Evolutionary conservation across 2,113 vertebrate genomes (phyloP).

Genomic region (Myotis lucifugus): DNA sequence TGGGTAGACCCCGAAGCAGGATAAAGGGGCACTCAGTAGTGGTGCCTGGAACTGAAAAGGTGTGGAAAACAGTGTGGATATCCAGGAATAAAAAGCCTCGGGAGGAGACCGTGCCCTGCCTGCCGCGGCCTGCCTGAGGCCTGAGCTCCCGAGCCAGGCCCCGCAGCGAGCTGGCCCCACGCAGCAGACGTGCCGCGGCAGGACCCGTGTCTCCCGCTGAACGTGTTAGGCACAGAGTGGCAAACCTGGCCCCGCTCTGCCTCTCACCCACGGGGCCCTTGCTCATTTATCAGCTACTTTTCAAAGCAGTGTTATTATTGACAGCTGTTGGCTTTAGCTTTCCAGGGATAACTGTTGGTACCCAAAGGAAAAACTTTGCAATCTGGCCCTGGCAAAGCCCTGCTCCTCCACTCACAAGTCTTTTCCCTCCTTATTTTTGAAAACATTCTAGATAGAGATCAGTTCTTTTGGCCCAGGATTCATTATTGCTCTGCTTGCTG

Average conservation of each 20-base stretch:
- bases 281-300: neutral
- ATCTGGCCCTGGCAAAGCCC: neutral
- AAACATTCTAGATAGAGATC: constrained; percentile 58
- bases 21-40: no score
- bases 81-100: neutral
- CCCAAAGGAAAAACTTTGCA: constrained; percentile 19
- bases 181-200: rapidly evolving
- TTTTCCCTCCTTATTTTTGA: constrained; percentile 14
- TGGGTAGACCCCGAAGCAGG: neutral
- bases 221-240: neutral
- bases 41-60: neutral
- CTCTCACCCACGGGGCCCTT: neutral
- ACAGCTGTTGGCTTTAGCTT: neutral
- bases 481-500: constrained; percentile 21
- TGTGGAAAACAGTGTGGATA: neutral
- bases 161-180: neutral
- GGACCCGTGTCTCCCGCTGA: neutral
- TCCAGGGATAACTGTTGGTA: neutral
- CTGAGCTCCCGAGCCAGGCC: neutral
- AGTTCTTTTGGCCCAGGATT: constrained; percentile 36
- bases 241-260: neutral
- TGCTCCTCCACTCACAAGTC: neutral
- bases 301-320: neutral
- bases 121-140: neutral
- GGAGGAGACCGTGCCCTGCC: neutral